Base-by-base conservation (phyloP, 2,113 vertebrate genomes). In the Sceloporus tristichus region DNA sequence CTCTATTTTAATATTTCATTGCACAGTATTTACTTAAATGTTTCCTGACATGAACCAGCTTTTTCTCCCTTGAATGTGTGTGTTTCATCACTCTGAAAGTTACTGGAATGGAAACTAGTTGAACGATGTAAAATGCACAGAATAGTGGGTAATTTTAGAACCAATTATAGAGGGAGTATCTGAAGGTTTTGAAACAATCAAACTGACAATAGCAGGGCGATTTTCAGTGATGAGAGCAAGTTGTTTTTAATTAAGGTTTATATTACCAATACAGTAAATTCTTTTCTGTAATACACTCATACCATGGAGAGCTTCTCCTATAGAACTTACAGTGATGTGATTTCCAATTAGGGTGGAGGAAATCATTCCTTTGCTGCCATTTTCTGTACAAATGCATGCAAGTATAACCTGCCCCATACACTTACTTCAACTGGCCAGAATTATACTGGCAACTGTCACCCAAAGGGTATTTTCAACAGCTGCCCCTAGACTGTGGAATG, bases 241-340 rank as follows among this genome's bases (percentile, higher is more conserved):
- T 21, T 77, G 40, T 38, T 85, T 85, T 85, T 85, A 77, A 85
- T 85, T 85, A 77, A 77, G 75, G 29, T 77, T 77, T 65, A 29
- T 53, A 42, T 77, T 75, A 42, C 21, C 23, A 38, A 40, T 62
- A 59, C 29, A 66, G 10, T 38, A 40, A 21, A 65, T 82, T 34
- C 59, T 66, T 66, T 66, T 82, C 21, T 40, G 5, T 40, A 42
- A 38, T 40, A 25, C 53, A 74, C 29, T 56, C 19, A 74, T 75
- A 34, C 54, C 54, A 34, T 18, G 66, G 73, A 77, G 73, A 77
- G 34, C 23, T n/a, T n/a, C 74, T 85, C 48, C 42, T 84, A 74
- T 8, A 38, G 13, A 21, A 56, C 11, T 84, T 84, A 34, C n/a
- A 84, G 59, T 14, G 65, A 85, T 34, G 56, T 85, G 38, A 48